Evolutionary conservation across 2,888 invertebrate species (phyloP).

Genomic region (Drosophila tanythrix): DNA sequence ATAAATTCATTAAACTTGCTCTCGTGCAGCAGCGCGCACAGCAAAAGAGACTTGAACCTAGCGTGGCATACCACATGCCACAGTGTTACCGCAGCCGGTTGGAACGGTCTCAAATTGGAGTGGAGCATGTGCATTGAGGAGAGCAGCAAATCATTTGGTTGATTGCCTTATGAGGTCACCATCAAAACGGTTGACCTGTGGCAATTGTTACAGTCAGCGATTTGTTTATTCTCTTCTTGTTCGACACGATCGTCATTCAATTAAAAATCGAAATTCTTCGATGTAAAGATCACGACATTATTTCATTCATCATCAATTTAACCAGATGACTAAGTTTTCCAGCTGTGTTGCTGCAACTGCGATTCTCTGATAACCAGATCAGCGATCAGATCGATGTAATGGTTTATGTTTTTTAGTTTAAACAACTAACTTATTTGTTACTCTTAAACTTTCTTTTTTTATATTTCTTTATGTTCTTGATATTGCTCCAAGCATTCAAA

Average conservation of each 20-base stretch:
- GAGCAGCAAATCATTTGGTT: slow-evolving; percentile 47
- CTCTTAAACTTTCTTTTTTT: neutral
- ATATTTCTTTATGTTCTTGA: neutral
- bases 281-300: slow-evolving; percentile 39
- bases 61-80: slow-evolving; percentile 8
- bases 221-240: slow-evolving; percentile 45
- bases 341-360: neutral
- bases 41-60: slow-evolving; percentile 53
- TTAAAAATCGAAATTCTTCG: slow-evolving; percentile 61
- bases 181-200: slow-evolving; percentile 54
- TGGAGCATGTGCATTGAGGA: slow-evolving; percentile 35
- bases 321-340: slow-evolving; percentile 25
- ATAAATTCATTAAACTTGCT: slow-evolving; percentile 79
- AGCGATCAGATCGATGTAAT: neutral
- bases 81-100: slow-evolving; percentile 59
- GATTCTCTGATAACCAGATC: neutral
- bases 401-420: neutral
- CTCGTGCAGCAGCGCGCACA: slow-evolving; percentile 36
- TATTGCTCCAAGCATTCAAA: neutral
- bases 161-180: slow-evolving; percentile 62
- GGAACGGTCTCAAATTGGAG: slow-evolving; percentile 38
- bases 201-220: slow-evolving; percentile 45
- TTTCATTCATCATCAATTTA: slow-evolving; percentile 35
- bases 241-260: slow-evolving; percentile 67
- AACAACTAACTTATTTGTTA: neutral